These are phyloP conservation scores for Toxotes chatareus DNA, from an alignment of 2,113 vertebrate genomes.

Conservation along the genomic window DNA sequence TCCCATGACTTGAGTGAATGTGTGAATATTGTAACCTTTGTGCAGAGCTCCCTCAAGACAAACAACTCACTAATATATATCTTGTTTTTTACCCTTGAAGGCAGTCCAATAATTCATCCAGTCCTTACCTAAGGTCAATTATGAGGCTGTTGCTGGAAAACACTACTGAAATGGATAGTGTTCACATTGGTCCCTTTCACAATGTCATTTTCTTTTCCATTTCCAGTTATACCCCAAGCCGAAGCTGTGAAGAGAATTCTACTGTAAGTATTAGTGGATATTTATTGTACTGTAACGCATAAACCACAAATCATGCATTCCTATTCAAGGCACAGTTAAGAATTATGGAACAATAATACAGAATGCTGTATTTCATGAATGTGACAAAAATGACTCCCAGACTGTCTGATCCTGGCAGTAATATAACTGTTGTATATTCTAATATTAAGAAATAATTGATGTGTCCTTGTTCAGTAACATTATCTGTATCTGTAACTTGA, in stretches of 20 bases:
- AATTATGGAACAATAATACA: too few species aligned
- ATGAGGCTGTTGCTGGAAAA: not conserved
- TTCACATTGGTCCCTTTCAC: not conserved
- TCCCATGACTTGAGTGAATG: constrained; percentile 2
- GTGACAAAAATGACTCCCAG: too few species aligned
- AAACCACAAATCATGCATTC: too few species aligned
- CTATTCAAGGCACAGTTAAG: too few species aligned
- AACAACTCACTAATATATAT: not conserved
- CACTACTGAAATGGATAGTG: not conserved
- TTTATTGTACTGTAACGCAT: too few species aligned
- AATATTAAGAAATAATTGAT: not conserved
- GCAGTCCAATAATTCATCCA: not conserved
- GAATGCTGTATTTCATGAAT: too few species aligned
- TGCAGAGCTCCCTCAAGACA: not conserved
- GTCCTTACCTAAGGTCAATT: not conserved
- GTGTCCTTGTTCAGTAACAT: not conserved
- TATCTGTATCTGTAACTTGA: not conserved
- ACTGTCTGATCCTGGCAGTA: too few species aligned
- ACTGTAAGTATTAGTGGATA: not conserved
- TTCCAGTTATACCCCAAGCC: not conserved
- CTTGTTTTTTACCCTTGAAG: constrained; percentile 20
- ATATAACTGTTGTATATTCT: not conserved
- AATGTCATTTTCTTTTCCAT: not conserved
- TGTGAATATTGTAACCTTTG: constrained; percentile 25
- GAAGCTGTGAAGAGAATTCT: not conserved